Evolutionary conservation across 2,888 invertebrate species (phyloP).

Genomic region (Acanthosepion lycidas): DNA sequence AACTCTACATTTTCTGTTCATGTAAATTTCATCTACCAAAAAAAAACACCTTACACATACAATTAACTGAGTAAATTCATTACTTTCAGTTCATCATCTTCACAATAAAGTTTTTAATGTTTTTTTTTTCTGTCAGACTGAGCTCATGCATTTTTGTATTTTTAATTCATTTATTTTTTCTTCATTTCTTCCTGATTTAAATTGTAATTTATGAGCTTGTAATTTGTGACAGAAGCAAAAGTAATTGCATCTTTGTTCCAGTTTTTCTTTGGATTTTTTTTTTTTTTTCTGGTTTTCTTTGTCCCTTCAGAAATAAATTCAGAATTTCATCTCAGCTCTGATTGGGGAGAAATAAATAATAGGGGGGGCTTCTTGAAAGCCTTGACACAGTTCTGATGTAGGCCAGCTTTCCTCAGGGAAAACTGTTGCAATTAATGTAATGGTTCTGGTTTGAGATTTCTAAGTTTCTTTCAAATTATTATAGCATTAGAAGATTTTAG

Average conservation of each 20-base stretch:
- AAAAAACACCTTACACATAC: not conserved
- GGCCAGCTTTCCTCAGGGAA: not conserved
- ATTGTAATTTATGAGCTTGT: not conserved
- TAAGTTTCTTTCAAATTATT: not conserved
- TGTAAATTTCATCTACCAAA: not conserved
- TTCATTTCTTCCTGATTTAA: not conserved
- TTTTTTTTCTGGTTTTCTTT: not conserved
- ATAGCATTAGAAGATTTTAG: not conserved
- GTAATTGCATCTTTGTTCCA: not conserved
- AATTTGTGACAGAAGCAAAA: not conserved
- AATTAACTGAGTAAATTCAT: not conserved
- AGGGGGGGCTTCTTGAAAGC: not conserved
- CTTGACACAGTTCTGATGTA: not conserved
- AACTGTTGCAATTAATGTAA: not conserved
- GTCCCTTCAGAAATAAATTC: not conserved
- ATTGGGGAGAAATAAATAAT: not conserved
- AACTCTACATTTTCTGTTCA: not conserved
- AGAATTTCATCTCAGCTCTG: not conserved
- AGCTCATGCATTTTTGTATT: not conserved
- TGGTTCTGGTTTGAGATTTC: not conserved
- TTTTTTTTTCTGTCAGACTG: not conserved
- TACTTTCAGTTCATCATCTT: not conserved
- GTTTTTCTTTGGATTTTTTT: not conserved
- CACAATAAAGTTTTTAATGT: not conserved
- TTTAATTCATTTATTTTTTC: not conserved